Base-by-base conservation (phyloP, 2,888 invertebrate genomes). In the Parapristionchus giblindavisi region DNA sequence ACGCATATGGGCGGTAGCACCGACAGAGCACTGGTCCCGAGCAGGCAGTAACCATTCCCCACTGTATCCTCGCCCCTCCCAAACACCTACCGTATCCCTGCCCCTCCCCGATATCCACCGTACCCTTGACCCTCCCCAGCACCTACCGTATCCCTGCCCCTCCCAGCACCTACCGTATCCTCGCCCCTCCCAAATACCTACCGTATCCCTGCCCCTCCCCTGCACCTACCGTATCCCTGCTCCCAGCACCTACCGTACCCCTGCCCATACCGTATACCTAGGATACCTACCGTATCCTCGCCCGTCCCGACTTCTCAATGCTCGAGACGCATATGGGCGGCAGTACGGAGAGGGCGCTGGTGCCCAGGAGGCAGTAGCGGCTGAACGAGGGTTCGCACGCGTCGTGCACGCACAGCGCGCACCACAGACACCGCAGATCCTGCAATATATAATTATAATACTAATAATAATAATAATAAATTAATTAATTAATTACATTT, bases 351-450 rank as follows among this genome's bases (percentile, higher is more conserved):
- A 96, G 92, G 77, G 94, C 92, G 79, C 94, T 93, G 60, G 93
- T 93, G 36, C 96, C 96, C 81, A 97, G 91, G 51, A 93, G 93
- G 89, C 97, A 98, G 78, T 48, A 48, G 21, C 73, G 32, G 68
- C 2, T 11, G 63, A 29, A 21, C 36, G 60, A 34, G 40, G 32
- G 27, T 27, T 78, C 68, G 72, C 84, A 84, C 14, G 61, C 70
- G 51, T 77, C 78, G 76, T 85, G 85, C 95, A 89, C 89, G 87
- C 93, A 94, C 36, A 92, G 92, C 77, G 94, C 92, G 89, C 97
- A 98, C 97, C 97, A 97, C 81, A 97, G 91, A 90, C 97, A 98
- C 81, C 96, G 91, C 93, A 94, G 96, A 90, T 97, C 97, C 91
- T 96, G 96, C 24, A 36, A 60, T 56, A 68, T 36, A n/a, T n/a